phyloP scores from a whole-genome alignment of 2,888 invertebrate species.

The Girardia tigrina region DNA sequence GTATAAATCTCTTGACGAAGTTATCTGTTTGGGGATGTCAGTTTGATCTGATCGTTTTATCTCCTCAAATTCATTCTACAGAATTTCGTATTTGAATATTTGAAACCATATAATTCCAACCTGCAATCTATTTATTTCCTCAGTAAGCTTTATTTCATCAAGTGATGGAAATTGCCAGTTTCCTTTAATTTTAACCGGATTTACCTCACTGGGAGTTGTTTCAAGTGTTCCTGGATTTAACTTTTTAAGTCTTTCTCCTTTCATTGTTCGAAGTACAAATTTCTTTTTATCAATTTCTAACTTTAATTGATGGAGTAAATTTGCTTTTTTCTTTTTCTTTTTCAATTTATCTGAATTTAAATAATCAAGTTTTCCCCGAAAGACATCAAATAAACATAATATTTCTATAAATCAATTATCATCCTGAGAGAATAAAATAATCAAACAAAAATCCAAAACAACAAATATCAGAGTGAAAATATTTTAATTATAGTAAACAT shows the following conservation, averaged over 20 bases:
- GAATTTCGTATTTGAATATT: no score
- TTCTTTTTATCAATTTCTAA: conserved; percentile 18
- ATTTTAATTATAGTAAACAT: no score
- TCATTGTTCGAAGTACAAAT: neutral
- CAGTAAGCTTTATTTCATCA: neutral
- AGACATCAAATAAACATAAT: no score
- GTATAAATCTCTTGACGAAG: neutral
- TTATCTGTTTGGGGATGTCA: neutral
- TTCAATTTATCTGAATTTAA: neutral
- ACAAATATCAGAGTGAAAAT: no score
- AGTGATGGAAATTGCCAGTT: neutral
- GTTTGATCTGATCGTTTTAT: neutral
- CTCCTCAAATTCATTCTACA: neutral
- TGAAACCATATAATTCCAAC: neutral
- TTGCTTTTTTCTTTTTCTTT: neutral
- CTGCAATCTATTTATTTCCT: neutral
- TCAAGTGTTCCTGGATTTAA: neutral
- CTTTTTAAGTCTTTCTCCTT: neutral
- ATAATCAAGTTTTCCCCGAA: no score
- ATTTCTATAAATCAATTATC: no score
- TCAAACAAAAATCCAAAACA: no score
- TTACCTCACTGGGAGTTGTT: neutral
- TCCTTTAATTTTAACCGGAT: neutral
- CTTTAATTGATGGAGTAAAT: neutral
- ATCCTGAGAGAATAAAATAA: no score